Conservation (phyloP, 2,888 invertebrate species). For the Tridacna gigas region DNA sequence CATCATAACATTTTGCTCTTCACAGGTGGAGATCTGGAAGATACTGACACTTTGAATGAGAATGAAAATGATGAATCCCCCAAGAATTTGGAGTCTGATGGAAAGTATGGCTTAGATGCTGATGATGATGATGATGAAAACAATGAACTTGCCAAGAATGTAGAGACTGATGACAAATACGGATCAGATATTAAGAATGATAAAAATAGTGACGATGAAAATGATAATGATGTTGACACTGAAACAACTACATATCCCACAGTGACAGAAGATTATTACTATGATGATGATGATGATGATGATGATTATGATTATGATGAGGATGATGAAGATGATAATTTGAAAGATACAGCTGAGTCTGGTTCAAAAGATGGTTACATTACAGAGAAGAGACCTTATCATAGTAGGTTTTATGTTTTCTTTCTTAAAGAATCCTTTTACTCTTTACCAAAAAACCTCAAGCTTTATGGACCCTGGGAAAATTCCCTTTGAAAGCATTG, state of each 20-base stretch:
- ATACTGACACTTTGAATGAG: no score
- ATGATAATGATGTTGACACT: background rate
- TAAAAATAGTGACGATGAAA: background rate
- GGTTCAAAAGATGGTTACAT: background rate
- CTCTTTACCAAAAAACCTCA: background rate
- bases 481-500: no score
- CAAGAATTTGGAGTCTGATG: background rate
- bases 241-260: conserved; percentile 87
- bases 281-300: conserved; percentile 1
- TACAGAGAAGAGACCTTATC: background rate
- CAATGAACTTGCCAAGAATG: background rate
- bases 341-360: conserved; percentile 83
- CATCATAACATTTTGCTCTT: no score
- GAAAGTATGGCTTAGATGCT: background rate
- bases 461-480: background rate
- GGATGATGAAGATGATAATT: conserved; percentile 18
- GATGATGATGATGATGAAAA: background rate
- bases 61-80: background rate
- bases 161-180: background rate
- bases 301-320: background rate
- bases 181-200: background rate
- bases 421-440: no score
- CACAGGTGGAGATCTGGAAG: no score
- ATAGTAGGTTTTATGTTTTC: background rate
- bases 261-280: conserved; percentile 87